Conservation (phyloP, 2,797 vertebrate genomes). For the Hyperoplus immaculatus region DNA sequence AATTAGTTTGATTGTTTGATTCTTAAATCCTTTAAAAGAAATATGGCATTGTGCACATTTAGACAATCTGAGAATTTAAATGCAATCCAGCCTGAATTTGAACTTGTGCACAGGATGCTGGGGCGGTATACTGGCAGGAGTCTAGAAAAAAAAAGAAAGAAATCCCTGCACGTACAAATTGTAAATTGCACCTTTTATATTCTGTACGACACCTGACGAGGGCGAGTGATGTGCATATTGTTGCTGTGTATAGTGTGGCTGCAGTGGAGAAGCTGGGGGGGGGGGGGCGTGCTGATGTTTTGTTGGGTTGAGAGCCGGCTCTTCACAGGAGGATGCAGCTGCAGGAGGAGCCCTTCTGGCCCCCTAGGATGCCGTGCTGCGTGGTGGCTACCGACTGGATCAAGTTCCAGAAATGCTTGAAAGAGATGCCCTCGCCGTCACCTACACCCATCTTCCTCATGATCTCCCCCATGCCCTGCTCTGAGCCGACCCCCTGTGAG, state of each 20-base stretch:
- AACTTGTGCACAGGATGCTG: constrained; percentile 26
- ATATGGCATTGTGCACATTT: background rate
- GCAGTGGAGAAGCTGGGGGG: constrained; percentile 16
- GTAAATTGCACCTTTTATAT: constrained; percentile 19
- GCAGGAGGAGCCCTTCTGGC: constrained; percentile 75
- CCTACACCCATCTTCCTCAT: constrained; percentile 82
- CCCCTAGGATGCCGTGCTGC: constrained; percentile 72
- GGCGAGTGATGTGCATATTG: constrained; percentile 10
- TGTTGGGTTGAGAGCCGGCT: background rate
- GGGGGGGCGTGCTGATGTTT: background rate
- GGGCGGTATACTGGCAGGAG: background rate
- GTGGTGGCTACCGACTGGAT: constrained; percentile 81
- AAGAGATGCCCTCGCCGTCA: constrained; percentile 85
- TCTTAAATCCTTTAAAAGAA: background rate
- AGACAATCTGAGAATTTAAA: background rate
- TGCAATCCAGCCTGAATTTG: background rate
- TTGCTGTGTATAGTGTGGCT: constrained; percentile 22
- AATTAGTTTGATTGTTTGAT: background rate
- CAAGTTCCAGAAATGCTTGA: constrained; percentile 85
- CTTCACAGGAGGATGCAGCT: constrained; percentile 82
- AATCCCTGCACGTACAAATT: constrained; percentile 17
- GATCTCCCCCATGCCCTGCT: constrained; percentile 77
- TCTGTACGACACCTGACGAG: constrained; percentile 45
- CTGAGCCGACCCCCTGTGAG: constrained; percentile 63
- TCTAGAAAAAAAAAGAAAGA: constrained; percentile 9